Evolutionary conservation across 2,888 invertebrate species (phyloP), one percentile per base, ranked within the genome.

Genomic region (Mamestra brassicae): DNA sequence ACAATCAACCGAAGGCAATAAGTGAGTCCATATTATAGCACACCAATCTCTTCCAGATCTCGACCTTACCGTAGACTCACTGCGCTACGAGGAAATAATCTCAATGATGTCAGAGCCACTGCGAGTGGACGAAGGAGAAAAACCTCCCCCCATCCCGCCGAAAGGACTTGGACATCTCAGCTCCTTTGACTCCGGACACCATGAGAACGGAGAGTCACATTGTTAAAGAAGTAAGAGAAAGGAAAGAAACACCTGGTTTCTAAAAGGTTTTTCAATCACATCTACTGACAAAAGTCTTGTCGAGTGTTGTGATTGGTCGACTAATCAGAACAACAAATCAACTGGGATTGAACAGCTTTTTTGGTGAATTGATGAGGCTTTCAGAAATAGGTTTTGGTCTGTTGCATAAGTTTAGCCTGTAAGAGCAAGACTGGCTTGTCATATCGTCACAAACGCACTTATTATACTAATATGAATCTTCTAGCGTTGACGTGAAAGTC

Each of bases 81-180:
- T 96, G 2, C 95, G 96, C 61, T 96, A 96, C 88, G 95, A 95
- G 80, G 96, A 96, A 78, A 95, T 96, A 87, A 95, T 96, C 88
- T 95, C 95, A 3, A 93, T 96, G 93, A 95, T 96, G 95, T 95
- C 95, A 0, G 94, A 94, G 57, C 95, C 95, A 0, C 90, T 95
- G 0, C 92, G 92, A 1, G 95, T 95, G 6, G 96, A 94, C 57
- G 96, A 95, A 66, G 94, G 91, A 0, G 96, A 96, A 81, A 94
- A 91, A 0, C 96, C 96, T 7, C 96, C 96, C 0, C 96, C 96
- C 34, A 96, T 96, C 72, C 96, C 96, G 0, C 96, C 96, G 34
- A 96, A 96, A 84, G 96, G 96, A 0, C 92, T 96, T 55, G 95
- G 95, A 0, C 96, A 96, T 66, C 92, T 96, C 85, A 94, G 94